Conservation (phyloP, 2,888 invertebrate species). For the Epinotia nisella region DNA sequence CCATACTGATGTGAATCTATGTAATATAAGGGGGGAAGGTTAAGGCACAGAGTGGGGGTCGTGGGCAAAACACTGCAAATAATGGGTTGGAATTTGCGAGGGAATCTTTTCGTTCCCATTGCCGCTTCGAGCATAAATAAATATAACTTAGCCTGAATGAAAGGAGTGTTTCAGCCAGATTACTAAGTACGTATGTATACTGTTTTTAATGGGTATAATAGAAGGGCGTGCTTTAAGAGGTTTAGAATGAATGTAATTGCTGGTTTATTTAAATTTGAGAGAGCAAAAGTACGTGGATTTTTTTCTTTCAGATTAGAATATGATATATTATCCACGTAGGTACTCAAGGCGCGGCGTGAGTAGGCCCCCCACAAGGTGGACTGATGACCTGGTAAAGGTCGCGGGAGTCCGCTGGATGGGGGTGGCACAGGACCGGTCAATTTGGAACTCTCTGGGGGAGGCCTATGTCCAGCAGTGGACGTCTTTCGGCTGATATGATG, state of each 20-base stretch:
- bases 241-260: not conserved
- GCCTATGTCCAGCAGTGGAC: too few relatives aligned
- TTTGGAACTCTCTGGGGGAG: too few relatives aligned
- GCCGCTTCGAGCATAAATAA: constrained; percentile 36
- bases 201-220: constrained; percentile 5
- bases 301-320: not conserved
- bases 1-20: constrained; percentile 35
- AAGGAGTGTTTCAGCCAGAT: constrained; percentile 32
- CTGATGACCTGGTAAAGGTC: too few relatives aligned
- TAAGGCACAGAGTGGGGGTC: constrained; percentile 32
- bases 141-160: constrained; percentile 34
- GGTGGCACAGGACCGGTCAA: too few relatives aligned
- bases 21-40: constrained; percentile 23
- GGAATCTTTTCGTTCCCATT: constrained; percentile 42
- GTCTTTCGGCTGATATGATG: too few relatives aligned
- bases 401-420: too few relatives aligned
- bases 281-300: not conserved
- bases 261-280: constrained; percentile 10
- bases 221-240: not conserved
- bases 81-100: constrained; percentile 43
- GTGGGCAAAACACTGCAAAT: constrained; percentile 45
- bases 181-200: constrained; percentile 20
- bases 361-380: too few relatives aligned
- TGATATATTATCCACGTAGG: too few relatives aligned
- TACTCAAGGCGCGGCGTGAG: too few relatives aligned